Evolutionary conservation across 1,140 invertebrate genomes (phyloP).

Genomic region (Paraescarpia echinospica): DNA sequence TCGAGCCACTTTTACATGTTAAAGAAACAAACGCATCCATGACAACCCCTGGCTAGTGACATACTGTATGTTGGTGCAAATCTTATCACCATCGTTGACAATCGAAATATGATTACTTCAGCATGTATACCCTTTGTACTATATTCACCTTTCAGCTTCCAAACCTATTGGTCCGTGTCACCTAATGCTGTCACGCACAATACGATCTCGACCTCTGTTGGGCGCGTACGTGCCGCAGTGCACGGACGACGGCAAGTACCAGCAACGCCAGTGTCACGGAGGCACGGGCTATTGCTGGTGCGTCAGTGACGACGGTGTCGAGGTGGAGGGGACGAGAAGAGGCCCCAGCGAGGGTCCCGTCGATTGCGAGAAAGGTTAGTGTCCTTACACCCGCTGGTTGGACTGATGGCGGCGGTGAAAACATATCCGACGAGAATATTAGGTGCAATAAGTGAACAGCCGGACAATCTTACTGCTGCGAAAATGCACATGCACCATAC

Average conservation of each 20-base stretch:
- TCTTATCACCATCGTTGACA: no score
- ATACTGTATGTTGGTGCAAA: no score
- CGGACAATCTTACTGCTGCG: no score
- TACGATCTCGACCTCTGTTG: background rate
- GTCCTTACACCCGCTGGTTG: no score
- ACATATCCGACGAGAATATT: no score
- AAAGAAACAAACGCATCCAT: no score
- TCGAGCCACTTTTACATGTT: no score
- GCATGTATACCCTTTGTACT: background rate
- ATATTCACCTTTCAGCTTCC: background rate
- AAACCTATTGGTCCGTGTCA: background rate
- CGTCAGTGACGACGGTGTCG: background rate
- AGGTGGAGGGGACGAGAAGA: background rate
- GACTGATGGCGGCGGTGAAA: no score
- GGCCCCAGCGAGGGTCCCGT: background rate
- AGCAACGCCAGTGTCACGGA: constrained; percentile 15
- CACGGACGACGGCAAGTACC: constrained; percentile 17
- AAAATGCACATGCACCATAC: no score
- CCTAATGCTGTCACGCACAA: background rate
- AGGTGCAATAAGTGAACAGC: no score
- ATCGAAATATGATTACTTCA: no score
- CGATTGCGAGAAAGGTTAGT: background rate
- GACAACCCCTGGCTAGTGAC: no score
- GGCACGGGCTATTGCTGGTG: constrained; percentile 26
- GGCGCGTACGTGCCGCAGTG: constrained; percentile 23